Evolutionary conservation across 53 echinoderm and acorn worm species (phyloP), one percentile per base, ranked within the genome.

Genomic region (Echinometra lucunter): DNA sequence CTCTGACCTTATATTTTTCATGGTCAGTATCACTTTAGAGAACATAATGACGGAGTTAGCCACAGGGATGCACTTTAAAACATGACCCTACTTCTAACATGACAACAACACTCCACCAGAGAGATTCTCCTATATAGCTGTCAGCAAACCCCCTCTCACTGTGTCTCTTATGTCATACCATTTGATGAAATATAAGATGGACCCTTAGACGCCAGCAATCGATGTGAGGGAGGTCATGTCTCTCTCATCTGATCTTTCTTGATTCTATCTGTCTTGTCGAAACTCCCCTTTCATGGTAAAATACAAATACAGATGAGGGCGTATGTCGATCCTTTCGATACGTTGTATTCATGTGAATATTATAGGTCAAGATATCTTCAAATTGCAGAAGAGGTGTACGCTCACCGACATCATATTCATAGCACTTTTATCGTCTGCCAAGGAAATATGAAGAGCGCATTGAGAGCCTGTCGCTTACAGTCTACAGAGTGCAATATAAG

Each of bases 161-260:
- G 81, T 85, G 49, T 85, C 85, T 49, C 49, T 85, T n/a, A 47
- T 85, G 47, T 85, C 45, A 28, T 47, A n/a, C 85, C 49, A 85
- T 85, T 85, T 53, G 47, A 47, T 45, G 85, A n/a, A 85, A 85
- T 85, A 25, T 85, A 85, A 85, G 85, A 53, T n/a, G 85, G 85
- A 45, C 49, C 49, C n/a, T 16, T 85, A 12, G 85, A 47, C 85
- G 85, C 85, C 85, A 47, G 49, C 21, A 85, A 85, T 85, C 85
- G 49, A 85, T 85, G 85, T n/a, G 11, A 49, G 49, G 27, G n/a
- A 85, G 85, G 85, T 85, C 85, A 45, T 85, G 11, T 21, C 21
- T 42, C 44, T 81, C 81, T 81, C 38, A 21, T 44, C 81, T 44
- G 40, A 17, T 25, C 23, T 21, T 44, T 19, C 44, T 44, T 23